Base-by-base conservation (phyloP, 2,113 vertebrate species). In the Sylvia atricapilla region DNA sequence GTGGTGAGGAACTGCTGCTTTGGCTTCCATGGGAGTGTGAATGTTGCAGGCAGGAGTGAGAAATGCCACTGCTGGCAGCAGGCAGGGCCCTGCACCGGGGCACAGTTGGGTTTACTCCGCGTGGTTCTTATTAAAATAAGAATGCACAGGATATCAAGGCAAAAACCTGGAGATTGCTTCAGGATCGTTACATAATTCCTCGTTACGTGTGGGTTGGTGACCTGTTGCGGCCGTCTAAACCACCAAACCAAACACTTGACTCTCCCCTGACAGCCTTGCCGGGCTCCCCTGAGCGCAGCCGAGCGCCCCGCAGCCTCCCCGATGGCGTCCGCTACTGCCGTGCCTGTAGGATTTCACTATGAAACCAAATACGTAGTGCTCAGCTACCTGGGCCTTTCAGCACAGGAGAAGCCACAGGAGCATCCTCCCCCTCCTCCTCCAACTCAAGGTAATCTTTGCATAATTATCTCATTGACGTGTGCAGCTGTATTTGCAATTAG, bases 311-410 rank as follows among this genome's bases (percentile, higher is more conserved):
- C 73, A 69, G 94, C 69, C 88, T 95, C 39, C 68, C 96, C 73
- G 28, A 98, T 98, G 98, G 98, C 98, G 97, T 97, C 98, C 81
- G 96, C 97, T 64, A 44, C 97, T 96, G 89, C 97, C 37, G 97
- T 99, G 98, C 98, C 99, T 98, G 98, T 98, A 95, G 98, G 98
- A 96, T 99, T 99, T 95, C 98, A 98, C 96, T 99, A 98, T 94
- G 99, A 99, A 98, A 99, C 99, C 91, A 98, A 98, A 91, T 99
- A 98, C 27, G 98, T 99, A 44, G 98, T 99, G 94, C 99, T 99
- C 96, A 99, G 97, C 97, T 99, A 99, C 97, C 96, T 99, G 97
- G 98, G 99, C 89, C 97, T 99, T 72, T 23, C 93, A 30, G 97
- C 98, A 39, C 97, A 97, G 53, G 89, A 97, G 63, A 98, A 97